Conservation (phyloP, 2,797 vertebrate species). For the Mormyrus proboscirostris region DNA sequence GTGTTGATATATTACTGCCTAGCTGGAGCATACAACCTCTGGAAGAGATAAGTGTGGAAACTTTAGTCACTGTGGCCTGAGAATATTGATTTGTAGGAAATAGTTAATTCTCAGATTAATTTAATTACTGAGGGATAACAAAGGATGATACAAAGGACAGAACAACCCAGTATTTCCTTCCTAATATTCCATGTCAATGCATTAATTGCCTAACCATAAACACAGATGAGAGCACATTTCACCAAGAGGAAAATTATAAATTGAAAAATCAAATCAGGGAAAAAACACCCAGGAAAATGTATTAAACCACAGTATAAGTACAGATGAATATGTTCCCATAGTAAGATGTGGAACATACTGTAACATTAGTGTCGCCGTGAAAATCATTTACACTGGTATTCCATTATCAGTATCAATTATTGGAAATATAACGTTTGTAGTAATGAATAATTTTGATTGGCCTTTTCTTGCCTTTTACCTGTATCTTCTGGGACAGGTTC, state of each 20-base stretch:
- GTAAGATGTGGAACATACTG: not conserved
- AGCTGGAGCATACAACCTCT: not conserved
- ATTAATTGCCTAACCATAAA: not conserved
- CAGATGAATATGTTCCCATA: not conserved
- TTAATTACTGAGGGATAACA: conserved; percentile 8
- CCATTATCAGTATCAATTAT: not conserved
- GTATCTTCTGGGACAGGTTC: not conserved
- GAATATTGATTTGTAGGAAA: conserved; percentile 5
- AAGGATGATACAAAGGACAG: not conserved
- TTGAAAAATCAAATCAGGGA: not conserved
- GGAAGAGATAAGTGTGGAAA: not conserved
- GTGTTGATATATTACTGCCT: not conserved
- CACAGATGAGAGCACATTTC: conserved; percentile 11
- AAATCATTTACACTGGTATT: not conserved
- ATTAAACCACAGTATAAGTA: not conserved
- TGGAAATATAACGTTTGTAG: not conserved
- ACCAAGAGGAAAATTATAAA: not conserved
- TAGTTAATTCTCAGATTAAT: not conserved
- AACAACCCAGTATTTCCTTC: conserved; percentile 11
- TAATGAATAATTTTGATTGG: not conserved
- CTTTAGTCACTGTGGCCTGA: not conserved
- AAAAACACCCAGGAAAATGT: not conserved
- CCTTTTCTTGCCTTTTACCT: not conserved
- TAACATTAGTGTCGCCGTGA: not conserved
- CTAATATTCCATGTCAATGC: conserved; percentile 12